Evolutionary conservation across 2,113 vertebrate species (phyloP).

Genomic region (Copsychus sechellarum): DNA sequence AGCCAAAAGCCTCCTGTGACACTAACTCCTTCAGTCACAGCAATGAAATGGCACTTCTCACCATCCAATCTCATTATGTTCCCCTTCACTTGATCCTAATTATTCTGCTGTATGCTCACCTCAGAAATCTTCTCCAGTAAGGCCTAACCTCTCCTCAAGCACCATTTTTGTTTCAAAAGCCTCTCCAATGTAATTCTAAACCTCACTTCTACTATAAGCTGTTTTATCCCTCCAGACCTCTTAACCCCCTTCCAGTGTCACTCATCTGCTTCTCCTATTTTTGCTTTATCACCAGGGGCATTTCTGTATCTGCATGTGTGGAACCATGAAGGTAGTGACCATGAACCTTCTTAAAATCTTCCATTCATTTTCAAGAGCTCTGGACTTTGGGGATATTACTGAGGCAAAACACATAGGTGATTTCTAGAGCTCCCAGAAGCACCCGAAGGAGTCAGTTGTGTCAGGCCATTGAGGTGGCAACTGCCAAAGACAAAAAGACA

Average conservation of each 20-base stretch:
- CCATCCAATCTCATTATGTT: conserved; percentile 4
- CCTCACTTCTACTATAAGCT: neutral
- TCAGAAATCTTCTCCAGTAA: conserved; percentile 13
- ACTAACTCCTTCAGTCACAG: conserved; percentile 8
- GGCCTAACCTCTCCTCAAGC: conserved; percentile 1
- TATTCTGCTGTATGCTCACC: conserved; percentile 8
- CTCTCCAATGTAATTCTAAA: conserved; percentile 14
- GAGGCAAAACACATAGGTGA: neutral
- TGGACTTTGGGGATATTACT: neutral
- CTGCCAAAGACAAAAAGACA: neutral
- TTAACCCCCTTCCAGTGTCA: neutral
- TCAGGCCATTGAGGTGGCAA: neutral
- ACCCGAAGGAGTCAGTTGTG: neutral
- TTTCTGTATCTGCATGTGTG: neutral
- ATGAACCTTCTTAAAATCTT: neutral
- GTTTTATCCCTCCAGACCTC: neutral
- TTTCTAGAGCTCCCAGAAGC: neutral
- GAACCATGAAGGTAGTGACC: neutral
- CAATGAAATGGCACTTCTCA: neutral
- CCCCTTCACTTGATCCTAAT: conserved; percentile 42
- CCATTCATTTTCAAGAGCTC: neutral
- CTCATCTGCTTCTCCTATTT: neutral
- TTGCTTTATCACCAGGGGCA: neutral
- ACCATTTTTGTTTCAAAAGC: conserved; percentile 9
- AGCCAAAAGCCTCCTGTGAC: neutral